phyloP scores from a whole-genome alignment of 2,797 vertebrate genomes.

The Paguma larvata region DNA sequence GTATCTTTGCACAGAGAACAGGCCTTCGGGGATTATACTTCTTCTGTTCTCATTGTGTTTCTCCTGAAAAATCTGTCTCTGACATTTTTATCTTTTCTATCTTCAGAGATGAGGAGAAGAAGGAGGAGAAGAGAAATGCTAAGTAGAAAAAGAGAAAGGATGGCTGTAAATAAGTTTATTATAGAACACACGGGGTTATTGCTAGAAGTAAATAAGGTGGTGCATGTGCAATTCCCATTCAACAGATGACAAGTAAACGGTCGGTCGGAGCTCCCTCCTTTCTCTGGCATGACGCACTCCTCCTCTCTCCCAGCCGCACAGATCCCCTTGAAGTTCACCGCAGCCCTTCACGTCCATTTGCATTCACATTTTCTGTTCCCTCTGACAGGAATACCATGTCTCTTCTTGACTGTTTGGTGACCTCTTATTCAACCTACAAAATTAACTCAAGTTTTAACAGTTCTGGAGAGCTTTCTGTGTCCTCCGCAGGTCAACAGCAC shows the following conservation, averaged over 20 bases:
- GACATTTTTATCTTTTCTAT: background rate
- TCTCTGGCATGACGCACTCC: background rate
- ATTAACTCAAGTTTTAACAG: background rate
- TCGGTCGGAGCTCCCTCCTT: background rate
- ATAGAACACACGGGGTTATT: background rate
- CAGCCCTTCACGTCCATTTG: background rate
- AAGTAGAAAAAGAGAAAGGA: background rate
- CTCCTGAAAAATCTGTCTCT: background rate
- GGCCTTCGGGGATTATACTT: background rate
- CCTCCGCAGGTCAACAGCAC: background rate
- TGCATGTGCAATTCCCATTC: background rate
- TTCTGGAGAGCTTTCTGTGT: constrained; percentile 4
- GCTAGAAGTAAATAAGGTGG: background rate
- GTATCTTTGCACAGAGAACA: background rate
- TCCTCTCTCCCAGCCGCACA: background rate
- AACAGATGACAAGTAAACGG: background rate
- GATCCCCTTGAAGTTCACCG: background rate
- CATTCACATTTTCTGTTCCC: background rate
- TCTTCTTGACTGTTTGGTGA: background rate
- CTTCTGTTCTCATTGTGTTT: constrained; percentile 23
- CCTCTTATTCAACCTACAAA: background rate
- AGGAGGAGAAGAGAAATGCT: background rate
- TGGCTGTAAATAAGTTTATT: background rate
- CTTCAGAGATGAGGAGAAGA: background rate
- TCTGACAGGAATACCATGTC: background rate